Conservation (phyloP, 2,797 vertebrate species). For the Sylvilagus floridanus region DNA sequence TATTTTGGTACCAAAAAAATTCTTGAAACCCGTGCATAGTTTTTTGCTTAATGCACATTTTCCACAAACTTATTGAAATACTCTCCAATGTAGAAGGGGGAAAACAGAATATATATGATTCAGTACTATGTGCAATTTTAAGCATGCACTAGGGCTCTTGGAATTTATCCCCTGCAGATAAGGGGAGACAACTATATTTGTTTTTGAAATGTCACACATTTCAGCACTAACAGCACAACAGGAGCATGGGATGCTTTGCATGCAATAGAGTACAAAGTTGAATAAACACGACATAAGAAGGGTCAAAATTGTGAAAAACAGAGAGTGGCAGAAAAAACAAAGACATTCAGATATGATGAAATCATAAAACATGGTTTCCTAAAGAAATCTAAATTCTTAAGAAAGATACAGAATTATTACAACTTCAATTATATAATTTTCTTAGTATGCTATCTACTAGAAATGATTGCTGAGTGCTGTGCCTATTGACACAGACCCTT, state of each 20-base stretch:
- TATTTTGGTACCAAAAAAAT: no score
- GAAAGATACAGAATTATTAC: neutral
- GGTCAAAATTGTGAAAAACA: constrained; percentile 30
- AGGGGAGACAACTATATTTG: neutral
- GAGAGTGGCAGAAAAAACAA: neutral
- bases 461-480: neutral
- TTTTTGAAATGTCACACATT: neutral
- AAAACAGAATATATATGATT: neutral
- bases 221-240: neutral
- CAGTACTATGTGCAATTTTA: no score
- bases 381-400: constrained; percentile 25
- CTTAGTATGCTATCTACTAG: neutral
- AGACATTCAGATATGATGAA: neutral
- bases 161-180: neutral
- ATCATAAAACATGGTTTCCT: neutral
- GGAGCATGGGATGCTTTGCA: neutral
- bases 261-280: neutral
- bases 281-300: neutral
- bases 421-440: neutral
- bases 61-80: no score
- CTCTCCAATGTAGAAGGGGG: neutral
- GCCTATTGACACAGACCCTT: neutral
- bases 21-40: no score
- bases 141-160: no score
- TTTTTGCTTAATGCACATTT: no score